phyloP scores from a whole-genome alignment of 2,888 invertebrate species.

The Diaphora mendica region DNA sequence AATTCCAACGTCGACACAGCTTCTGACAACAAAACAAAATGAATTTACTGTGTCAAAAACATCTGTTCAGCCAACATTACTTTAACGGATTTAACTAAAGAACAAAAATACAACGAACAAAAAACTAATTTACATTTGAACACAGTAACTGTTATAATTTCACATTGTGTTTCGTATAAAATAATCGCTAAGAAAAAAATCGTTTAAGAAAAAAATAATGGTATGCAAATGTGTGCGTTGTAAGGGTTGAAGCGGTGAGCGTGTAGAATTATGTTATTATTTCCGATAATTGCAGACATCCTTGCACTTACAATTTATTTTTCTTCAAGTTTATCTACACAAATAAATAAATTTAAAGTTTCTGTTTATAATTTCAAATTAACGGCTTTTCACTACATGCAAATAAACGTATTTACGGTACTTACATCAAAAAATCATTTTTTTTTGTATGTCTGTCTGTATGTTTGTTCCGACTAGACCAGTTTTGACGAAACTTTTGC shows the following conservation, averaged over 20 bases:
- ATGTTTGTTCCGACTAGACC: neutral
- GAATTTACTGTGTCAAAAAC: conserved; percentile 51
- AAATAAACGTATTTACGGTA: too few relatives aligned
- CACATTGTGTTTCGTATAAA: conserved; percentile 65
- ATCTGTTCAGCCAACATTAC: conserved; percentile 57
- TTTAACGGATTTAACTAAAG: conserved; percentile 58
- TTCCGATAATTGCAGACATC: conserved; percentile 54
- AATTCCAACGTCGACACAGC: conserved; percentile 2
- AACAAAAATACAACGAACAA: conserved; percentile 56
- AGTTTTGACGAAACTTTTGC: too few relatives aligned
- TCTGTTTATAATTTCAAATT: too few relatives aligned
- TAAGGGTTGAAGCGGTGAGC: conserved; percentile 57
- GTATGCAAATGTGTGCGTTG: conserved; percentile 56
- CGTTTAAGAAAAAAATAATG: conserved; percentile 73
- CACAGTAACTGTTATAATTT: conserved; percentile 73
- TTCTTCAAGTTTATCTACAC: neutral
- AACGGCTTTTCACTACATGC: too few relatives aligned
- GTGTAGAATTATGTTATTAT: conserved; percentile 54
- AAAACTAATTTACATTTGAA: conserved; percentile 81
- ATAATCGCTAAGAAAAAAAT: conserved; percentile 67
- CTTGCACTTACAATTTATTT: conserved; percentile 33
- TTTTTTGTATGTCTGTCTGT: neutral
- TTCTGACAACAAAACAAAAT: conserved; percentile 36
- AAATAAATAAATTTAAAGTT: too few relatives aligned
- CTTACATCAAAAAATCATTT: too few relatives aligned